Conservation (phyloP, 2,113 vertebrate species). For the Condylura cristata region DNA sequence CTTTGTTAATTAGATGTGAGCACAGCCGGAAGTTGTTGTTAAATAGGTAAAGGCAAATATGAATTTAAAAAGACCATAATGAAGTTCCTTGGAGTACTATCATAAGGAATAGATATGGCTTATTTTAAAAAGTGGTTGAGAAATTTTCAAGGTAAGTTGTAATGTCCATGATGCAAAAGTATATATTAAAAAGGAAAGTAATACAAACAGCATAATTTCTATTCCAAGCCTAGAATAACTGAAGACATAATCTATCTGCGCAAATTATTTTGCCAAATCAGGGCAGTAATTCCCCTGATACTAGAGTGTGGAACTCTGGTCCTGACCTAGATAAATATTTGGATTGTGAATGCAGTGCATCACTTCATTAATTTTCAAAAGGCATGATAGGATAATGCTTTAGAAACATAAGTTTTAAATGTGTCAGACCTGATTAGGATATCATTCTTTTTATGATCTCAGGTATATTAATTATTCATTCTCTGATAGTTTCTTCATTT, state of each 20-base stretch:
- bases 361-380: slow-evolving; percentile 45
- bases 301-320: not conserved
- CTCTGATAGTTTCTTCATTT: not conserved
- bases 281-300: not conserved
- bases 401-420: not conserved
- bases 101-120: slow-evolving; percentile 78
- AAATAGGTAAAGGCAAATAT: slow-evolving; percentile 51
- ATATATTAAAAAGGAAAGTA: not conserved
- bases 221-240: not conserved
- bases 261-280: not conserved
- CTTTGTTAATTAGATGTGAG: slow-evolving; percentile 63
- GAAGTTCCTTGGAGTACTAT: not conserved
- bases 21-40: slow-evolving; percentile 2
- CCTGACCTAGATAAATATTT: slow-evolving; percentile 1
- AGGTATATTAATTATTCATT: not conserved
- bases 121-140: not conserved
- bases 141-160: slow-evolving; percentile 36
- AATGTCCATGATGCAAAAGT: not conserved
- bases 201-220: not conserved
- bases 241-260: not conserved
- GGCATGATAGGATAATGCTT: not conserved
- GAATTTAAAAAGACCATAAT: slow-evolving; percentile 55
- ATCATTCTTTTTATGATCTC: not conserved
- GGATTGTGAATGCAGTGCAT: not conserved
- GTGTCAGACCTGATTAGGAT: not conserved